phyloP scores from a whole-genome alignment of 2,888 invertebrate genomes.

The Hetaerina titia region DNA sequence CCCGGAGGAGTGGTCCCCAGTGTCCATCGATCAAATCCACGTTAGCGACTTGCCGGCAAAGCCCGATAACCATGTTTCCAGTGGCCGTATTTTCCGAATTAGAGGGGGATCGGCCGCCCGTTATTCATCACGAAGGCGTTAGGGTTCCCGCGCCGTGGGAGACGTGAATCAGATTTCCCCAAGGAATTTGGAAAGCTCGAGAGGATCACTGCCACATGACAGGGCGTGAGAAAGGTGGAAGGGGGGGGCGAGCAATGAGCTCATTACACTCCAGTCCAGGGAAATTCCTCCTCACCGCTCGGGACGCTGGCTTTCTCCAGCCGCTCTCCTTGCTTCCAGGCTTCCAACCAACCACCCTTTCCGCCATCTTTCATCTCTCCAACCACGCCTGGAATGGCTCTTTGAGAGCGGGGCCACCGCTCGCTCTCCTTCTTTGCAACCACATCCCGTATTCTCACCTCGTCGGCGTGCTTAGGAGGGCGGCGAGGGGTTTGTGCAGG shows the following conservation, averaged over 20 bases:
- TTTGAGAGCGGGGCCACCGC: no score
- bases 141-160: no score
- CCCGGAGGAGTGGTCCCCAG: background rate
- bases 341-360: background rate
- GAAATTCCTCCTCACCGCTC: background rate
- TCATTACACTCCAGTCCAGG: no score
- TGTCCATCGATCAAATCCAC: background rate
- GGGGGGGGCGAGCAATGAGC: no score
- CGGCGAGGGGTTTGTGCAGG: background rate
- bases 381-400: background rate
- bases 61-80: no score
- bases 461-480: background rate
- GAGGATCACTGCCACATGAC: no score
- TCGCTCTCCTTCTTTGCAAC: background rate
- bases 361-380: background rate
- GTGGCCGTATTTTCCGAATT: no score
- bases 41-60: background rate
- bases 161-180: no score
- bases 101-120: no score
- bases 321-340: background rate
- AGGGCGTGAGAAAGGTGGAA: no score
- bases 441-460: slow-evolving; percentile 4
- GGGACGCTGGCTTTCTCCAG: background rate
- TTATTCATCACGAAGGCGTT: no score
- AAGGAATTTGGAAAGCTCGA: no score